These are phyloP conservation scores for Drosophila sp. DNA, from an alignment of 1,140 invertebrate species.

Conservation along the genomic window DNA sequence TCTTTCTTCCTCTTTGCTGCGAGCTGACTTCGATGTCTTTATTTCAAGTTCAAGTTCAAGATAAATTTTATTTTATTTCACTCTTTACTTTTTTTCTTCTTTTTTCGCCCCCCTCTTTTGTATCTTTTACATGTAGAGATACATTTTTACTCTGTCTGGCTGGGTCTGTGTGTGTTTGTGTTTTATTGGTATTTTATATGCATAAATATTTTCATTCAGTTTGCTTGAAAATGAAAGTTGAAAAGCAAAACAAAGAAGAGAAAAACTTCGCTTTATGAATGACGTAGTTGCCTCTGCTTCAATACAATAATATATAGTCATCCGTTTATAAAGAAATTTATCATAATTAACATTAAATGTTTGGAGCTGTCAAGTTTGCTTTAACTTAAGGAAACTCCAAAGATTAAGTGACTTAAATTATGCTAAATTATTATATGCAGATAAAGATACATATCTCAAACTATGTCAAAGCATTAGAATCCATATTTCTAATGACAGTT, in stretches of 20 bases:
- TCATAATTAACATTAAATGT: no score
- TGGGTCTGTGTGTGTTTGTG: constrained; percentile 44
- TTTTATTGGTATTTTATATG: constrained; percentile 53
- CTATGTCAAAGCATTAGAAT: no score
- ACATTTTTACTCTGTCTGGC: constrained; percentile 10
- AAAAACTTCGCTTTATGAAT: constrained; percentile 18
- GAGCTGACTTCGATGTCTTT: constrained; percentile 67
- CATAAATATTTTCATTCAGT: constrained; percentile 78
- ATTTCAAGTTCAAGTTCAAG: constrained; percentile 81
- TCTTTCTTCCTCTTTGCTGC: neutral
- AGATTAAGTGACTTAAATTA: no score
- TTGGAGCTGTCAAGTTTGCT: no score
- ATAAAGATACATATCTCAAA: no score
- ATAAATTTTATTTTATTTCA: constrained; percentile 80
- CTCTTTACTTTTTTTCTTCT: constrained; percentile 49
- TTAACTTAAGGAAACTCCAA: no score
- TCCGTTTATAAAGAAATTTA: no score
- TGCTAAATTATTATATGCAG: no score
- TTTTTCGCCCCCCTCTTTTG: constrained; percentile 46
- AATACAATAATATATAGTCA: constrained; percentile 16
- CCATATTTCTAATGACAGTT: no score
- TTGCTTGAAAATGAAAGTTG: constrained; percentile 20
- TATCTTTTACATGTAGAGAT: constrained; percentile 54
- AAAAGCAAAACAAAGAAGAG: constrained; percentile 4
- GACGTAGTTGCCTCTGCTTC: neutral